A percentile compares a stretch with the other conserved stretches of the same genome.
These are phyloP conservation scores for Pelmatolapia mariae DNA, from an alignment of 2,113 vertebrate species.

Conservation along the genomic window DNA sequence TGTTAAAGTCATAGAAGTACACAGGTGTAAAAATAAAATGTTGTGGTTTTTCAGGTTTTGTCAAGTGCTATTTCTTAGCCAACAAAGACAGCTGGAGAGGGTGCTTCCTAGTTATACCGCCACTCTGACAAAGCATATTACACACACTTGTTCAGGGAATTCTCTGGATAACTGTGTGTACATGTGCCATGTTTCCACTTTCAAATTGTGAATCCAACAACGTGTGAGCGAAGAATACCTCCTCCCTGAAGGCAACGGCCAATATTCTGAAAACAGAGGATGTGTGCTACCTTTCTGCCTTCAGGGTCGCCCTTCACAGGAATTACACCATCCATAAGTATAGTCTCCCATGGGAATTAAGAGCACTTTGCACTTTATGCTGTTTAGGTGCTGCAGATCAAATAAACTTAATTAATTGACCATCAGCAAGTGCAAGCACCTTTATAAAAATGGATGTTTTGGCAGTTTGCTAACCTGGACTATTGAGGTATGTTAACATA, in stretches of 20 bases:
- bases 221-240: neutral
- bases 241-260: neutral
- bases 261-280: neutral
- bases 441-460: neutral
- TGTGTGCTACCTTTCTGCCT: neutral
- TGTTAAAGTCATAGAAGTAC: neutral
- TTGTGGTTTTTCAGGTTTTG: neutral
- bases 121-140: neutral
- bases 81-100: neutral
- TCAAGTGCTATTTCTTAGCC: neutral
- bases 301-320: neutral
- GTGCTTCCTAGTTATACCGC: neutral
- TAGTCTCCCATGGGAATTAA: neutral
- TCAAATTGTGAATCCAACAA: neutral
- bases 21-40: neutral
- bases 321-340: neutral
- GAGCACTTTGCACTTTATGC: neutral
- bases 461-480: no score
- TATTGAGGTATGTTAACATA: no score
- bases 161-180: neutral
- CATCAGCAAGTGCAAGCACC: neutral
- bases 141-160: neutral
- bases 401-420: neutral
- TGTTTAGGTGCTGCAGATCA: neutral
- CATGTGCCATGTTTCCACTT: neutral